Evolutionary conservation across 1,140 invertebrate genomes (phyloP).

Genomic region (Macrosteles quadrilineatus): DNA sequence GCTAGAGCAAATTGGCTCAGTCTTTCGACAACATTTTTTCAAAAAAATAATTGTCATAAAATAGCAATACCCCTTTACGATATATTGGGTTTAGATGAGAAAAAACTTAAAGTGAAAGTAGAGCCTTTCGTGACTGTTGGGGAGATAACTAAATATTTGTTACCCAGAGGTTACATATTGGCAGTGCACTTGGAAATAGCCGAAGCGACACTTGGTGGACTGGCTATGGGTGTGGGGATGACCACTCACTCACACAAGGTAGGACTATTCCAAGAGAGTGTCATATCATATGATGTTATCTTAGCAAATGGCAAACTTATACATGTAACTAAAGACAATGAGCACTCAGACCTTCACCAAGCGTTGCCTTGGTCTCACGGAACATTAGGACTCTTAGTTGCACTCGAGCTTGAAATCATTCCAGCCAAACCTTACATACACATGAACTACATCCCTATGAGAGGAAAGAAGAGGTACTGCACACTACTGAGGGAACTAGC

Average conservation of each 20-base stretch:
- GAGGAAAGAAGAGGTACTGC: constrained; percentile 56
- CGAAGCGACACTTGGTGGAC: constrained; percentile 57
- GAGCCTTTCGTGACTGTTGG: constrained; percentile 58
- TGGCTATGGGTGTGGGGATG: constrained; percentile 60
- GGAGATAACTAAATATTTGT: constrained; percentile 55
- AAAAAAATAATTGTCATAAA: constrained; percentile 62
- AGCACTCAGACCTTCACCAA: constrained; percentile 54
- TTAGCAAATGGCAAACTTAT: constrained; percentile 55
- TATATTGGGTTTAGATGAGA: constrained; percentile 54
- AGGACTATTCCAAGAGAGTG: constrained; percentile 58
- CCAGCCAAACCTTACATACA: constrained; percentile 56
- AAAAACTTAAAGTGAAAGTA: constrained; percentile 54
- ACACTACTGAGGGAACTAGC: constrained; percentile 54
- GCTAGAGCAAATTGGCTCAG: constrained; percentile 68
- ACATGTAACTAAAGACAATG: constrained; percentile 51
- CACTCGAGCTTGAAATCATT: constrained; percentile 55
- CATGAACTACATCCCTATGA: constrained; percentile 57
- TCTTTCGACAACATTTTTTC: constrained; percentile 65
- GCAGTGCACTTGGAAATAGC: constrained; percentile 59
- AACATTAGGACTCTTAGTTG: constrained; percentile 58
- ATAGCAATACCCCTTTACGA: constrained; percentile 60
- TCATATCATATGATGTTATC: constrained; percentile 57
- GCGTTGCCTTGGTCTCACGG: constrained; percentile 60
- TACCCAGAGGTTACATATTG: constrained; percentile 57
- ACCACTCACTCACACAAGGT: constrained; percentile 54